phyloP scores from a whole-genome alignment of 2,113 vertebrate genomes.

The Tachycineta bicolor region DNA sequence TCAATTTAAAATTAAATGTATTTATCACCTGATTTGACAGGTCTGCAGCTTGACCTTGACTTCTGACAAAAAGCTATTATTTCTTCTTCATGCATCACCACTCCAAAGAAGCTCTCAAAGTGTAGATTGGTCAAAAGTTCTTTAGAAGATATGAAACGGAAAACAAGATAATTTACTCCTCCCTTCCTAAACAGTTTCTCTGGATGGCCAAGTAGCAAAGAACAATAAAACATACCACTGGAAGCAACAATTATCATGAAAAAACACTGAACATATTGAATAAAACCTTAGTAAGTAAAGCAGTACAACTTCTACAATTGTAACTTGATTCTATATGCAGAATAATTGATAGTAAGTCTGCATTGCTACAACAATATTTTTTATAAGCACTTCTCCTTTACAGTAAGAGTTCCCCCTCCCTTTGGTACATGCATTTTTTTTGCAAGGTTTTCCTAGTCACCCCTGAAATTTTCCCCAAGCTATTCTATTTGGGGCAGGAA shows the following conservation, averaged over 20 bases:
- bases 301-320: not conserved
- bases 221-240: not conserved
- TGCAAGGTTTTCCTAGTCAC: not conserved
- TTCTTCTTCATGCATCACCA: conserved; percentile 17
- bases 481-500: not conserved
- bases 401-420: not conserved
- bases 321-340: not conserved
- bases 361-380: not conserved
- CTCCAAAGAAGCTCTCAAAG: conserved; percentile 1
- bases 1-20: conserved; percentile 24
- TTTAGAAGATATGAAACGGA: not conserved
- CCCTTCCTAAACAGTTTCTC: not conserved
- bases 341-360: not conserved
- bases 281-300: not conserved
- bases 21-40: conserved; percentile 11
- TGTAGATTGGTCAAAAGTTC: not conserved
- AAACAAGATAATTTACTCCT: not conserved
- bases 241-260: not conserved
- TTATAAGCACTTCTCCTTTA: not conserved
- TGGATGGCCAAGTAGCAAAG: not conserved
- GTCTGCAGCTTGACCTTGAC: not conserved
- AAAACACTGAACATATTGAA: not conserved
- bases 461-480: not conserved
- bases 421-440: not conserved
- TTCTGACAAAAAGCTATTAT: conserved; percentile 39